Base-by-base conservation (phyloP, 2,888 invertebrate genomes). In the Isoperla grammatica region DNA sequence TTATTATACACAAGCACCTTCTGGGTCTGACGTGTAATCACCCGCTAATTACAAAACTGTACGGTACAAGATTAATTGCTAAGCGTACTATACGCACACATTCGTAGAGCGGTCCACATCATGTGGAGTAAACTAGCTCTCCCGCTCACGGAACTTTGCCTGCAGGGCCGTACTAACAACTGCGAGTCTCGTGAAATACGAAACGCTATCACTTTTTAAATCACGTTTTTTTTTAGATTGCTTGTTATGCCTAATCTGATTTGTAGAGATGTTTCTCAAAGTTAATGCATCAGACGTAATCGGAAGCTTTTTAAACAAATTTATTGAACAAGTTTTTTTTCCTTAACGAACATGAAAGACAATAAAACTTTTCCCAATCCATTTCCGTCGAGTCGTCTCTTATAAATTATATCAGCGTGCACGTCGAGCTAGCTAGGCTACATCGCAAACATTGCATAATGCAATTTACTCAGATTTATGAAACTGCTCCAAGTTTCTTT, bases 1-100 rank as follows among this genome's bases (percentile, higher is more conserved):
- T 22, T 53, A 53, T 53, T 15, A 53, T 53, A 39, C 48, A 53
- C 56, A 40, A 35, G 56, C 60, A 57, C 61, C 61, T 57, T 57
- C 54, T 61, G 61, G 43, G n/a, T 12, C 40, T 61, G 61, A 61
- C 57, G 57, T 50, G 57, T 61, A 61, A 61, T 61, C 61, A 57
- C 54, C 57, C 54, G 61, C 61, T 61, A 61, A 61, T 61, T 61
- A 56, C 61, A 57, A 57, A 57, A 57, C 61, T 61, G 61, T 56
- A 49, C 53, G 39, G 43, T 40, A 43, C 61, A 57, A 61, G 61
- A 61, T 61, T 61, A 61, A 61, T 61, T 61, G 61, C 43, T 19
- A 20, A 39, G 37, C 53, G 37, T 37, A 53, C 12, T 15, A 39
- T 35, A 53, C 37, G 53, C 53, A 37, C 37, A 37, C 15, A n/a